phyloP scores from a whole-genome alignment of 2,113 vertebrate species.

The Apus apus region DNA sequence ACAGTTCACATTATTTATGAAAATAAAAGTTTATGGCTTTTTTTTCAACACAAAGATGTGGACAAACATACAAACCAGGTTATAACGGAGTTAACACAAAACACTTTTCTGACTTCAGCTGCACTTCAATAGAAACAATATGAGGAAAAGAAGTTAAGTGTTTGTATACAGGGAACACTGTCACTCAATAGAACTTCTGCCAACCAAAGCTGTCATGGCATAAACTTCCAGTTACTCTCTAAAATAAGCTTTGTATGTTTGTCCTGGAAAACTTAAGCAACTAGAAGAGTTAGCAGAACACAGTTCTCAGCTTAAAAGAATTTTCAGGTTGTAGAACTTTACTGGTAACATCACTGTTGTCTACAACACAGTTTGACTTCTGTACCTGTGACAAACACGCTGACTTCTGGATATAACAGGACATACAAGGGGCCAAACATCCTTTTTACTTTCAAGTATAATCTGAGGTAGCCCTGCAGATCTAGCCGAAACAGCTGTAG shows the following conservation, averaged over 20 bases:
- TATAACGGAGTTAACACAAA: neutral
- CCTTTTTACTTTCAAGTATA: neutral
- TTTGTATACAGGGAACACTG: neutral
- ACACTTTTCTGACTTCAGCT: neutral
- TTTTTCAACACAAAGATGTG: neutral
- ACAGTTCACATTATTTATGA: neutral
- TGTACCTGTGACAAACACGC: neutral
- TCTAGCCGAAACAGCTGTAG: neutral
- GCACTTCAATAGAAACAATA: neutral
- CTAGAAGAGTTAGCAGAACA: neutral
- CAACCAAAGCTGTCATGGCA: neutral
- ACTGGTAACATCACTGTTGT: neutral
- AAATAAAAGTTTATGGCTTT: neutral
- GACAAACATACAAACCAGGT: constrained; percentile 32
- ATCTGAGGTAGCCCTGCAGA: neutral
- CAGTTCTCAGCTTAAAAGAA: neutral
- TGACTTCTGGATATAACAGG: neutral
- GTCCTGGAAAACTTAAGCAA: neutral
- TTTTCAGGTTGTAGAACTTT: neutral
- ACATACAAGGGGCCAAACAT: neutral
- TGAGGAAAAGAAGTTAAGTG: neutral
- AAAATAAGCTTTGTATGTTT: constrained; percentile 10
- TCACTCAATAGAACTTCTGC: neutral
- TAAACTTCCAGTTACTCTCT: neutral
- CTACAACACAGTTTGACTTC: neutral